These are phyloP conservation scores for Coracias cyanogaster DNA, from an alignment of 2,797 vertebrate species.

Conservation along the genomic window DNA sequence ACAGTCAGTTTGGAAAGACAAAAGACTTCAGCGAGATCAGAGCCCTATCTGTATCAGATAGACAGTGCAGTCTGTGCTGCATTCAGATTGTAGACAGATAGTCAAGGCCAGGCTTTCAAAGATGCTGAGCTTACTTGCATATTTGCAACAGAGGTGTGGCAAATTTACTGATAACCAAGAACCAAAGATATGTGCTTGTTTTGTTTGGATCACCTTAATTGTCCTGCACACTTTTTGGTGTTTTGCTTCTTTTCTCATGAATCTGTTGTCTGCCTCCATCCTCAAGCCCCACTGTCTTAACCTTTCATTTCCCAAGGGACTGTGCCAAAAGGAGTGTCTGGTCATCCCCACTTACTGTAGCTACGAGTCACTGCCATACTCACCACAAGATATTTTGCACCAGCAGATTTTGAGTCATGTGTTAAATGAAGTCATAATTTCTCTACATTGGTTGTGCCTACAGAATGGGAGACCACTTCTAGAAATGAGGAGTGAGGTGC, in stretches of 20 bases:
- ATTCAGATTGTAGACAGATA: constrained; percentile 41
- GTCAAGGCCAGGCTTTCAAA: not conserved
- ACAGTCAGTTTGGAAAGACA: not conserved
- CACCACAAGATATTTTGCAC: not conserved
- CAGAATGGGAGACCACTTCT: not conserved
- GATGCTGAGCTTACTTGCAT: not conserved
- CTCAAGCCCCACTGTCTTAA: not conserved
- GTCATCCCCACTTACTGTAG: not conserved
- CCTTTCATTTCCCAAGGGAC: not conserved
- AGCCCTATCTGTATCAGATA: not conserved
- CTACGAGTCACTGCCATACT: not conserved
- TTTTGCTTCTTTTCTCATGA: not conserved
- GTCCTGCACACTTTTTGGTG: not conserved
- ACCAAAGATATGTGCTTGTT: not conserved
- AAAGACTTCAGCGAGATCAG: constrained; percentile 25
- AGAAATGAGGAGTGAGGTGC: not conserved
- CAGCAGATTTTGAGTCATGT: not conserved
- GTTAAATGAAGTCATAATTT: not conserved
- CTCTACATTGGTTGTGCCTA: not conserved
- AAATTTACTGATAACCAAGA: not conserved
- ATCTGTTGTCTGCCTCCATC: not conserved
- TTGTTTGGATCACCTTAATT: not conserved
- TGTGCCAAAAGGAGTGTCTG: not conserved
- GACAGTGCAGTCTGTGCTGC: not conserved
- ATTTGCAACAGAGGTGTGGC: constrained; percentile 38